phyloP scores from a whole-genome alignment of 2,888 invertebrate species.

The Andrena hattorfiana region DNA sequence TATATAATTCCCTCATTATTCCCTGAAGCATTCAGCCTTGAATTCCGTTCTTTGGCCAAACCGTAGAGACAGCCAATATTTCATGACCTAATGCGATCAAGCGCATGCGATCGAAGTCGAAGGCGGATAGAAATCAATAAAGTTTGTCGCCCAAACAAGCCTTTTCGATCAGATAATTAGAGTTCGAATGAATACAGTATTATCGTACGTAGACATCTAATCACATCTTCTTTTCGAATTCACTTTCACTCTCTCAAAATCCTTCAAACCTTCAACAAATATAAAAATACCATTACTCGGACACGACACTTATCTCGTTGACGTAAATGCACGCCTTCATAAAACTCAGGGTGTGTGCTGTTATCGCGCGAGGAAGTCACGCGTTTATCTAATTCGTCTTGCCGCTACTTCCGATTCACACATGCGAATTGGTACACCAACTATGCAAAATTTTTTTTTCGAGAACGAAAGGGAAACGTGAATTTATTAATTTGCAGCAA shows the following conservation, averaged over 20 bases:
- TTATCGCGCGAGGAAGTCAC: slow-evolving; percentile 57
- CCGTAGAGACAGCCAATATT: neutral
- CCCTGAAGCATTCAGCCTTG: neutral
- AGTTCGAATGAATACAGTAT: neutral
- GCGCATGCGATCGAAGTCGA: neutral
- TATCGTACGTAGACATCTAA: neutral
- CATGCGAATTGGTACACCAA: too few relatives aligned
- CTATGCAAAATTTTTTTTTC: too few relatives aligned
- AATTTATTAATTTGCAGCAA: slow-evolving; percentile 26
- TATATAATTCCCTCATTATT: too few relatives aligned
- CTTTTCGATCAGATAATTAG: too few relatives aligned
- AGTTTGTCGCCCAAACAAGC: too few relatives aligned
- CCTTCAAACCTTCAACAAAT: too few relatives aligned
- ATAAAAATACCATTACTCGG: too few relatives aligned
- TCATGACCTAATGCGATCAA: neutral
- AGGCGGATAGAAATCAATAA: too few relatives aligned
- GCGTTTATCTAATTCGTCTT: slow-evolving; percentile 47
- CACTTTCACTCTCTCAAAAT: too few relatives aligned
- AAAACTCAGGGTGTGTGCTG: neutral
- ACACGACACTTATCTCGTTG: too few relatives aligned
- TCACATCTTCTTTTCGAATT: neutral
- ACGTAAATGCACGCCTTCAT: neutral
- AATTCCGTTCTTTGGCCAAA: neutral
- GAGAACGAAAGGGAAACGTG: neutral
- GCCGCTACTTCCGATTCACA: slow-evolving; percentile 31